Evolutionary conservation across 2,888 invertebrate genomes (phyloP), one percentile per base, ranked within the genome.

Genomic region (Nineta flava): DNA sequence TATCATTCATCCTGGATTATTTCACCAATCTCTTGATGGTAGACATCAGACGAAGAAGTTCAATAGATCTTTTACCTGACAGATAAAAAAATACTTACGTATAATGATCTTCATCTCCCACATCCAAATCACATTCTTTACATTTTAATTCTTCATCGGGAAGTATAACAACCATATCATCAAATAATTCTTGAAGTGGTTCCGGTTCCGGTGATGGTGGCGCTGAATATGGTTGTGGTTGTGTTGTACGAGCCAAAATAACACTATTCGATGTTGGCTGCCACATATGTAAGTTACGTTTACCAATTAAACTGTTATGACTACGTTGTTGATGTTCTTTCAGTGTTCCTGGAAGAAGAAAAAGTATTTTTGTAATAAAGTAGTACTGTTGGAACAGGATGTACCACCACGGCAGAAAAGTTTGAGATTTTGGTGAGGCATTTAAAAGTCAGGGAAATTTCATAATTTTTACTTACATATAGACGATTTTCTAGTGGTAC

Each of bases 61-160:
- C n/a, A n/a, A n/a, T n/a, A n/a, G n/a, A n/a, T n/a, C n/a, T n/a
- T n/a, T n/a, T n/a, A n/a, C n/a, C n/a, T n/a, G n/a, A n/a, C n/a
- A n/a, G n/a, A n/a, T n/a, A n/a, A n/a, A n/a, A n/a, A n/a, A n/a
- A n/a, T n/a, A 26, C 83, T 76, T 67, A 90, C 87, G 81, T 76
- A 67, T 81, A 90, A 67, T 92, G 92, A 55, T 81, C 76, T n/a
- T 78, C 74, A 54, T 75, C 77, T 47, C 78, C 76, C 49, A 87
- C 71, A 16, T 80, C 77, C 1, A 76, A 74, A 60, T 82, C 81
- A 59, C 88, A 88, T 65, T 90, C 88, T 53, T 81, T 76, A 59
- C 88, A 88, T 9, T 78, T 67, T 59, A 73, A 65, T 26, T 26
- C 26, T 9, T 75, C 76, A 15, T 65, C 70, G 0, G 71, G 68